phyloP scores from a whole-genome alignment of 2,888 invertebrate genomes.

The Phragmatobia fuliginosa region DNA sequence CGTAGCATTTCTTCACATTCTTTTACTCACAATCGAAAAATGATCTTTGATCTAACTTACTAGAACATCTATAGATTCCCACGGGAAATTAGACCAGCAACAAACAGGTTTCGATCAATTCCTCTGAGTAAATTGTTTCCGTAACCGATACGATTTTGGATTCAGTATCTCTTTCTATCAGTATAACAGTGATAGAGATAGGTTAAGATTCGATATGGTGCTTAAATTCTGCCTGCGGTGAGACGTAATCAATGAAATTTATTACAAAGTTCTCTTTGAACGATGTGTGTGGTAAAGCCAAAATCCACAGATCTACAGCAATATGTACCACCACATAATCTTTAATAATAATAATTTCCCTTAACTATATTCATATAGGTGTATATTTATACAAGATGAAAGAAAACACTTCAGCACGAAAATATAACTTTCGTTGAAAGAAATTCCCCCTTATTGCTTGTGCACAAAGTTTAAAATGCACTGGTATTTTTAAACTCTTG shows the following conservation, averaged over 20 bases:
- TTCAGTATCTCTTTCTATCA: constrained; percentile 48
- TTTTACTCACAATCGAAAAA: neutral
- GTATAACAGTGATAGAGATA: constrained; percentile 51
- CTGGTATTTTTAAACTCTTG: neutral
- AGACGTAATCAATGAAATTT: constrained; percentile 52
- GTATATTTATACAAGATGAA: constrained; percentile 24
- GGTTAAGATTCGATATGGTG: constrained; percentile 49
- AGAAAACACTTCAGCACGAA: constrained; percentile 21
- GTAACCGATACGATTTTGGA: constrained; percentile 46
- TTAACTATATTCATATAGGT: constrained; percentile 22
- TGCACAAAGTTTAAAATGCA: constrained; percentile 9
- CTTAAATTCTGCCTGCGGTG: constrained; percentile 51
- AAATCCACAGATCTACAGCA: constrained; percentile 30
- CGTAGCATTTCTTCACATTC: neutral
- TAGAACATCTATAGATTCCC: constrained; percentile 28
- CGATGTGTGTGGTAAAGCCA: constrained; percentile 45
- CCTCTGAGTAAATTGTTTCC: constrained; percentile 31
- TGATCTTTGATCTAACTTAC: neutral
- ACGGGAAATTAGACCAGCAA: constrained; percentile 35
- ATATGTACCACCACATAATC: constrained; percentile 35
- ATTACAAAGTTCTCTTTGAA: constrained; percentile 42
- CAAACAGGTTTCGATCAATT: constrained; percentile 38
- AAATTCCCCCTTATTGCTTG: constrained; percentile 10
- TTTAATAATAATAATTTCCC: constrained; percentile 44
- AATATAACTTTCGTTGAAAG: neutral